A percentile compares a stretch with the other conserved stretches of the same genome.
These are phyloP conservation scores for Julus scandinavius DNA, from an alignment of 2,888 invertebrate genomes.

Conservation along the genomic window DNA sequence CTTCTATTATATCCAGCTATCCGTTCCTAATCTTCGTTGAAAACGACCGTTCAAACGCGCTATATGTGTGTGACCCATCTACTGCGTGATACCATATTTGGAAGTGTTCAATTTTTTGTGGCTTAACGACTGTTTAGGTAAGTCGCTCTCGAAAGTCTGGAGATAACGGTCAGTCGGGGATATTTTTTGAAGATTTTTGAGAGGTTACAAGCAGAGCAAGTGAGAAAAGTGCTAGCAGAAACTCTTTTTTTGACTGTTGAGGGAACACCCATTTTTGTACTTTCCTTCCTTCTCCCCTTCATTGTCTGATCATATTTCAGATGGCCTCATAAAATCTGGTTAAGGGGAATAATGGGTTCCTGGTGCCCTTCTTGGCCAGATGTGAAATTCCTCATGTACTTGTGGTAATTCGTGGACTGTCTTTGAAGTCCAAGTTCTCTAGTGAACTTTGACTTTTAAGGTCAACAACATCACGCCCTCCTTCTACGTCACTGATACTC, in stretches of 20 bases:
- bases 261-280: constrained; percentile 13
- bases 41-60: background rate
- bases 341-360: background rate
- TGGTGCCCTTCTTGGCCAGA: background rate
- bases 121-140: constrained; percentile 24
- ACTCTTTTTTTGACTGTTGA: background rate
- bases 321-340: background rate
- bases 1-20: background rate
- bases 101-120: constrained; percentile 17
- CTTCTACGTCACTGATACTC: too few species aligned
- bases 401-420: background rate
- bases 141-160: background rate
- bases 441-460: background rate
- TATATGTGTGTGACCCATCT: background rate
- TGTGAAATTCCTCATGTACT: background rate
- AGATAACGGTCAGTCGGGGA: background rate
- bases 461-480: background rate
- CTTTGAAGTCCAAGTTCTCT: background rate
- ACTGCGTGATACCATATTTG: background rate
- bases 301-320: constrained; percentile 28
- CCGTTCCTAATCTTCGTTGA: background rate
- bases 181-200: background rate
- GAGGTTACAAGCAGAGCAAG: background rate
- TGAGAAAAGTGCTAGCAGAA: background rate
- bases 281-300: background rate